Conservation (phyloP, 92 coral and sea anemone species). For the Galaxea fascicularis region DNA sequence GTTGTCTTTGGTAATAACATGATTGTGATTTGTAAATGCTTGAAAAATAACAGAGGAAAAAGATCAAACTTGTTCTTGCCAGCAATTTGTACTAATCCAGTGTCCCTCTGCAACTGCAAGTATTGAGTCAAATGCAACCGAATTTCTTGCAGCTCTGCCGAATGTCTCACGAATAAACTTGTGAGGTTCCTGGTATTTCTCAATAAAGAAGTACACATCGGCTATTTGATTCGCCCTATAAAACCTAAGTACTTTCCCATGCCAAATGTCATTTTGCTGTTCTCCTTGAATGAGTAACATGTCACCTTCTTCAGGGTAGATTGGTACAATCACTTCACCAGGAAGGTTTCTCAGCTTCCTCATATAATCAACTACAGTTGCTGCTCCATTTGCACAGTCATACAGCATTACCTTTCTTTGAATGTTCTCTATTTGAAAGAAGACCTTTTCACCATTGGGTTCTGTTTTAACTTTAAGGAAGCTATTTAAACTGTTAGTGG, state of each 20-base stretch:
- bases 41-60: slow-evolving; percentile 4
- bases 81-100: slow-evolving; percentile 62
- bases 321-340: slow-evolving; percentile 49
- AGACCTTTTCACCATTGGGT: slow-evolving; percentile 52
- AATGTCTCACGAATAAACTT: slow-evolving; percentile 56
- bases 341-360: slow-evolving; percentile 55
- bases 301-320: slow-evolving; percentile 63
- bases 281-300: slow-evolving; percentile 69
- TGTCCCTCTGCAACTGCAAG: slow-evolving; percentile 58
- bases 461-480: slow-evolving; percentile 46
- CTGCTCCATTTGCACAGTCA: slow-evolving; percentile 26
- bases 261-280: slow-evolving; percentile 49
- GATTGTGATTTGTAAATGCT: neutral
- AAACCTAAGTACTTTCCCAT: slow-evolving; percentile 51
- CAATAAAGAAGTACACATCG: slow-evolving; percentile 64
- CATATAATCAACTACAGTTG: slow-evolving; percentile 68
- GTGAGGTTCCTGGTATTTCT: slow-evolving; percentile 43
- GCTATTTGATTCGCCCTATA: slow-evolving; percentile 42
- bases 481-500: slow-evolving; percentile 45
- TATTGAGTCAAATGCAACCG: slow-evolving; percentile 57
- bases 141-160: slow-evolving; percentile 64
- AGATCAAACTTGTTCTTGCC: slow-evolving; percentile 34
- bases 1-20: neutral
- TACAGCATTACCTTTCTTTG: slow-evolving; percentile 62
- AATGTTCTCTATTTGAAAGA: slow-evolving; percentile 55